Evolutionary conservation across 2,113 vertebrate species (phyloP), one percentile per base, ranked within the genome.

Genomic region (Lates calcarifer): DNA sequence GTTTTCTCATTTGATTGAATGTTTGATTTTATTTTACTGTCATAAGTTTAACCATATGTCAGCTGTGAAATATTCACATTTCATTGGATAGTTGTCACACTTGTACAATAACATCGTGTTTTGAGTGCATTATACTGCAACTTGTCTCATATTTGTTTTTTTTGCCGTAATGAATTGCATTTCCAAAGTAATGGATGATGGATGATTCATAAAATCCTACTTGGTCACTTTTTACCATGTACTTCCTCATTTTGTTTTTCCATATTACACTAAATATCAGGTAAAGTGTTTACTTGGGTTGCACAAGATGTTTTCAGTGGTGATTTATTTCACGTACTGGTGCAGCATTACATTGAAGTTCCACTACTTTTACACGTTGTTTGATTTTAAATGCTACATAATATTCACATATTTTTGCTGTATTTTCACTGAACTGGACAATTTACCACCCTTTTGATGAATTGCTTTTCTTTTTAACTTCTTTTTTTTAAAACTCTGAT

Each of bases 1-100:
- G 60, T 89, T 90, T 91, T 81, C 83, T 80, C 82, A 84, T 83
- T 92, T 92, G 85, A 90, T 90, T 91, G 88, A 90, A 81, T 81
- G 84, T 79, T 92, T 90, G 86, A 79, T 90, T 93, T 79, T 74
- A 56, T 93, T 81, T 84, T 62, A 72, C 81, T 91, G 83, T 86
- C 77, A 62, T 68, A 79, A 56, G 81, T 88, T 84, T 76, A 80
- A 80, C 78, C 57, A 67, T 18, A 58, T 84, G 87, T 84, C 84
- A 87, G 75, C 68, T 51, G 66, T 86, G 73, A 87, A 79, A 89
- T 87, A 89, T 92, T 68, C 83, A 71, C 70, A 79, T 85, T 79
- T 84, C 60, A 83, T 68, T 74, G 65, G 29, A 71, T 57, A 66
- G 65, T 88, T 90, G 89, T 92, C 85, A 85, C 74, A 77, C 70